These are phyloP conservation scores for Toxostoma redivivum DNA, from an alignment of 2,113 vertebrate species.

Conservation along the genomic window DNA sequence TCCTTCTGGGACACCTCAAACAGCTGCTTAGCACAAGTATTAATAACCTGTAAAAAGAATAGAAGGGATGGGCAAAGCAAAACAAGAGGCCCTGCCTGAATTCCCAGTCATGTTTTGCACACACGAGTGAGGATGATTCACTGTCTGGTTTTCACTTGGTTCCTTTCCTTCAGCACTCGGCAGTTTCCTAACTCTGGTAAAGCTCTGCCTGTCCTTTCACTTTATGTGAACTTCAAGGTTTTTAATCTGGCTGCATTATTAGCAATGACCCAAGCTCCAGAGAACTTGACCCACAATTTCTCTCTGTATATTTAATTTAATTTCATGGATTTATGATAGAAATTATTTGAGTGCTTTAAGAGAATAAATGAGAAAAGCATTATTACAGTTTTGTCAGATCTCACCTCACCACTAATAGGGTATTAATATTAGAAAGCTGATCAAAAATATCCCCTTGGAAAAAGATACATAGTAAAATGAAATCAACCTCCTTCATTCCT, in stretches of 20 bases:
- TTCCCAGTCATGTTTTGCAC: conserved; percentile 61
- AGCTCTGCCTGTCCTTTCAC: neutral
- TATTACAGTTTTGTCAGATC: neutral
- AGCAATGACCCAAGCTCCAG: neutral
- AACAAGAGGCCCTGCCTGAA: conserved; percentile 53
- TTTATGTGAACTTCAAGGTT: neutral
- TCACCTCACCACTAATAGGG: neutral
- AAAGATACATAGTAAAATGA: neutral
- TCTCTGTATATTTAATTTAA: neutral
- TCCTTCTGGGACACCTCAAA: neutral
- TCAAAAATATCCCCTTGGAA: neutral
- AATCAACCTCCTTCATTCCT: neutral
- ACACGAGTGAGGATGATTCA: conserved; percentile 61
- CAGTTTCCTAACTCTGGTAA: neutral
- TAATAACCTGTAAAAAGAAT: conserved; percentile 11
- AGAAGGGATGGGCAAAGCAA: conserved; percentile 29
- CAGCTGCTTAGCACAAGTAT: neutral
- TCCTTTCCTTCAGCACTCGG: neutral
- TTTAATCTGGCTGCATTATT: neutral
- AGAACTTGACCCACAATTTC: neutral
- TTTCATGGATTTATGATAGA: neutral
- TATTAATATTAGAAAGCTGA: neutral
- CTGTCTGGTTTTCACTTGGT: conserved; percentile 65
- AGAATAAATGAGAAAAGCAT: neutral
- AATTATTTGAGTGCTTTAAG: neutral